Base-by-base conservation (phyloP, 2,797 vertebrate species). In the Hydrolagus colliei region DNA sequence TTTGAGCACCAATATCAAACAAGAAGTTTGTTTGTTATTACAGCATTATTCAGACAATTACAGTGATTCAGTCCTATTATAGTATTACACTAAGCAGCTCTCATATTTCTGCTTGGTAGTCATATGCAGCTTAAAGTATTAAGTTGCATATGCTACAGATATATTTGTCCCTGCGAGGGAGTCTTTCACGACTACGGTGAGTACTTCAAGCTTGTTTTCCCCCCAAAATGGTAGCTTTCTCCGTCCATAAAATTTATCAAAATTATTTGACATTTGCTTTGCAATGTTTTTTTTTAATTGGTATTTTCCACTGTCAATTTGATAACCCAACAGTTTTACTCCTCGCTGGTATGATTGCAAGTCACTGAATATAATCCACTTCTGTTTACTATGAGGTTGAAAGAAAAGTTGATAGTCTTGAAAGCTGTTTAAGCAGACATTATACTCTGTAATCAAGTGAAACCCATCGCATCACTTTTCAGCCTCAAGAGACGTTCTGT, bases 121-220 rank as follows among this genome's bases (percentile, higher is more conserved):
- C 79, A 71, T 84, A 27, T 71, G 65, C 65, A 84, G 79, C 79
- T 84, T 68, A 84, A 41, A 67, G 32, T 52, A n/a, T 84, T 84
- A 35, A 18, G 32, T 71, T 71, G 71, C 79, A 71, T 9, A 18
- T 18, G 79, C 18, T 5, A 18, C 18, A 20, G 79, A 18, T 18
- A 84, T 68, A 84, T 20, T 67, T 20, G 79, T 35, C 65, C 79
- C 65, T 2, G 79, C 79, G 12, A 3, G 75, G 41, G 59, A n/a
- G 16, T 74, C 73, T 74, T 35, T n/a, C 16, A 4, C 32, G 62
- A 68, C 41, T 9, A 67, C 65, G 41, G 65, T 84, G 79, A 71
- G 62, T 84, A 68, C 27, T 27, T 71, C 63, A 12, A 84, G 71
- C 79, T 14, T 20, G 68, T 10, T 9, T 77, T 2, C 22, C 41